phyloP scores from a whole-genome alignment of 1,140 invertebrate genomes.

The Ceratina australensis region DNA sequence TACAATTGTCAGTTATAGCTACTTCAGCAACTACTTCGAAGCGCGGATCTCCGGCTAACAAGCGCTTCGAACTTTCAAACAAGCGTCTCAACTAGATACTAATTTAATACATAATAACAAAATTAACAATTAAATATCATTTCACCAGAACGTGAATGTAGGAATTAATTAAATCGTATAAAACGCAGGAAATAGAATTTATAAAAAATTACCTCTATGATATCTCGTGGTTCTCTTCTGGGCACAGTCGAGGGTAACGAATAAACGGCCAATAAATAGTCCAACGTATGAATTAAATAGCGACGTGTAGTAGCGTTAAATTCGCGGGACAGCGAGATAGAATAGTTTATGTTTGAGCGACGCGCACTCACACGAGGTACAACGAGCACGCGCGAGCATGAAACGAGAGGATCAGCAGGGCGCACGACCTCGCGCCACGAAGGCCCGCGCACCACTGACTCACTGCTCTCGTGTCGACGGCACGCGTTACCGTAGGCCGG shows the following conservation, averaged over 20 bases:
- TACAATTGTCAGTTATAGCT: neutral
- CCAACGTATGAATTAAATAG: no score
- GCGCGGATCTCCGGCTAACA: no score
- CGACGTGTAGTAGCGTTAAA: no score
- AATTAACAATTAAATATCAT: no score
- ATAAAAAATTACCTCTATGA: neutral
- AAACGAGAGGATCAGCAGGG: conserved; percentile 1
- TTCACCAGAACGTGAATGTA: no score
- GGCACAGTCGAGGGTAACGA: no score
- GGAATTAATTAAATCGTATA: no score
- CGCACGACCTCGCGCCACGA: conserved; percentile 69
- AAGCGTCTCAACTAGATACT: no score
- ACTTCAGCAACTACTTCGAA: neutral
- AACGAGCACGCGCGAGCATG: neutral
- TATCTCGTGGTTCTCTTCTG: neutral
- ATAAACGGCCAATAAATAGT: neutral
- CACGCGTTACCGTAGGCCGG: conserved; percentile 27
- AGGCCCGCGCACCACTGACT: conserved; percentile 76
- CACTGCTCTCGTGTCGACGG: conserved; percentile 53
- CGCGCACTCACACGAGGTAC: conserved; percentile 32
- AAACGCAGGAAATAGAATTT: neutral
- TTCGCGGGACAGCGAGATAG: no score
- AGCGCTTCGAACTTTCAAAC: no score
- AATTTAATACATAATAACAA: no score
- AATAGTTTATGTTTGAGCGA: no score